phyloP scores from a whole-genome alignment of 2,113 vertebrate species.

The Leptodactylus fuscus region DNA sequence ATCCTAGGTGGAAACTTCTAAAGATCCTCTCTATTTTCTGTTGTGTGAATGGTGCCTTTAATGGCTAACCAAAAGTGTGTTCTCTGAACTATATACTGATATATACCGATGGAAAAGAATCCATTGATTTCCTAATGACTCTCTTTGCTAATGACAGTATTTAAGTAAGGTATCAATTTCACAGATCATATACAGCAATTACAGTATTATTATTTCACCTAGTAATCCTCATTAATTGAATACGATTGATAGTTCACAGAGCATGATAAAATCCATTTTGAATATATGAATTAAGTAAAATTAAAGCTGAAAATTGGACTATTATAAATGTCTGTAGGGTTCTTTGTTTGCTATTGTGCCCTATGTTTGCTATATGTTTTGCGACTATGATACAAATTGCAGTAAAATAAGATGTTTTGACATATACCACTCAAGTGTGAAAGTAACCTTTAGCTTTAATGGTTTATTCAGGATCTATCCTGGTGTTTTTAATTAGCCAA shows the following conservation, averaged over 20 bases:
- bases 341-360: constrained; percentile 51
- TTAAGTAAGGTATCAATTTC: constrained; percentile 28
- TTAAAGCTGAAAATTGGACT: not conserved
- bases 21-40: too few species aligned
- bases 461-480: constrained; percentile 68
- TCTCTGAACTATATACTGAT: not conserved
- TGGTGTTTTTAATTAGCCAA: constrained; percentile 73
- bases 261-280: not conserved
- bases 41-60: too few species aligned
- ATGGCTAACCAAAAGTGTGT: too few species aligned
- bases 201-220: not conserved
- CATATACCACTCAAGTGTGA: constrained; percentile 70
- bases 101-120: not conserved
- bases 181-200: constrained; percentile 33
- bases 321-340: not conserved
- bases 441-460: constrained; percentile 74
- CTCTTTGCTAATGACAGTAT: not conserved
- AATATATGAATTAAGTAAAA: not conserved
- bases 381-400: constrained; percentile 55
- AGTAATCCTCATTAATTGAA: not conserved
- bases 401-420: constrained; percentile 64
- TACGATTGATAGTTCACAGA: not conserved
- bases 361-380: not conserved
- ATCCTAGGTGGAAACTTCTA: too few species aligned
- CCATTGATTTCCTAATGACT: not conserved